Conservation (phyloP, 2,888 invertebrate species). For the Desoria tigrina region DNA sequence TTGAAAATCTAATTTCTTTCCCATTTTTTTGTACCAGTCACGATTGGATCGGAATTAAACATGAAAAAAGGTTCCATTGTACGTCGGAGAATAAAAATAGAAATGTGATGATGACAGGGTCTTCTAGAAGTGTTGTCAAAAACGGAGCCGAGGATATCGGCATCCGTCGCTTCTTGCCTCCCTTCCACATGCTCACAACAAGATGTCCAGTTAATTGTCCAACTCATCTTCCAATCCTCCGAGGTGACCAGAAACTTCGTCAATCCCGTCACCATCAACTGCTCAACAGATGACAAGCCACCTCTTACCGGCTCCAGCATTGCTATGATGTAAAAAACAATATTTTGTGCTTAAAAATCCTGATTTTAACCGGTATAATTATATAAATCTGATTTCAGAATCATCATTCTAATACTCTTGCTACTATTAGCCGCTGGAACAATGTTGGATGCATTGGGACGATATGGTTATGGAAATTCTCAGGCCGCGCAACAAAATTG, state of each 20-base stretch:
- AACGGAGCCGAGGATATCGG: constrained; percentile 24
- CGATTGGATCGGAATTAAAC: too few species aligned
- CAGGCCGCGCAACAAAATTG: too few species aligned
- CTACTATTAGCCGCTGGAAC: constrained; percentile 26
- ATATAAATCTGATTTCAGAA: constrained; percentile 21
- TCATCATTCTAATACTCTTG: constrained; percentile 25
- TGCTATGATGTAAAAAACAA: constrained; percentile 35
- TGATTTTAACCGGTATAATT: neutral
- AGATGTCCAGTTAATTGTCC: constrained; percentile 33
- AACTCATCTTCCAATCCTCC: constrained; percentile 5
- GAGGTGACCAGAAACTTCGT: constrained; percentile 18
- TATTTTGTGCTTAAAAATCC: neutral
- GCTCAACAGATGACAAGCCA: constrained; percentile 23
- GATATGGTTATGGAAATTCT: constrained; percentile 11
- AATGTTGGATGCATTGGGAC: constrained; percentile 12
- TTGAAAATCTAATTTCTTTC: too few species aligned
- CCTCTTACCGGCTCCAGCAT: constrained; percentile 31
- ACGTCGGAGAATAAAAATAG: too few species aligned
- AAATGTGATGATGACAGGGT: constrained; percentile 10
- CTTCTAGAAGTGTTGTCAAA: constrained; percentile 18
- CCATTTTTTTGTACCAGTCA: too few species aligned
- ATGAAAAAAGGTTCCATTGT: too few species aligned
- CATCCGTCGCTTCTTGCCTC: constrained; percentile 35
- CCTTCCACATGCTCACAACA: constrained; percentile 41
- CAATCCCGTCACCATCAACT: constrained; percentile 20